Base-by-base conservation (phyloP, 2,113 vertebrate genomes). In the Pluvianellus socialis region DNA sequence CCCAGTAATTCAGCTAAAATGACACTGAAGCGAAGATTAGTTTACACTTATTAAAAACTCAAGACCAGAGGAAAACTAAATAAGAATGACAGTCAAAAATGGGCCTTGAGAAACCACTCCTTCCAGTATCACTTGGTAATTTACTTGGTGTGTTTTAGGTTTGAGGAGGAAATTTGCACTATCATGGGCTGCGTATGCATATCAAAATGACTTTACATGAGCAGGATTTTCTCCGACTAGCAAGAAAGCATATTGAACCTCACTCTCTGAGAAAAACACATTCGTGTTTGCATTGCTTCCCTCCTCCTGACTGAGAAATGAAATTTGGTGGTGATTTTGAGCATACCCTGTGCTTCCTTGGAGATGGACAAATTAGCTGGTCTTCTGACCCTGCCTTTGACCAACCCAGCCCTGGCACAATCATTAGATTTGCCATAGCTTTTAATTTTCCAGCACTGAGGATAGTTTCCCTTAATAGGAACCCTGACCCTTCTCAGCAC, bases 11-110 rank as follows among this genome's bases (percentile, higher is more conserved):
- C 56, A 66, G 47, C 61, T 79, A 67, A 81, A 95, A 87, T 70
- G 49, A 75, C 23, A 70, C 9, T 50, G 62, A 74, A 85, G 47
- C 8, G 58, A 72, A 82, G 68, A 92, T 86, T 67, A 80, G 32
- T 77, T 93, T 84, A 80, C 53, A 91, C 23, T 74, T 93, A 66
- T 14, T 85, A 95, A 94, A 94, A 84, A 26, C 55, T 63, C 79
- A 80, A 38, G 17, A 27, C 9, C 82, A 44, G 13, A 66, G 55
- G 49, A 88, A 92, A 91, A 61, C 42, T 79, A 87, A 92, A 58
- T 9, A 85, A 68, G 40, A 91, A 70, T 20, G 73, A 38, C 8
- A 89, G 61, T 20, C 14, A 59, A 79, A 44, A 44, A 89, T 49
- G 35, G 20, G 27, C 28, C 40, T 56, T 40, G 27, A 94, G 87